Base-by-base conservation (phyloP, 64 coral and sea anemone species). In the Platygyra sinensis region DNA sequence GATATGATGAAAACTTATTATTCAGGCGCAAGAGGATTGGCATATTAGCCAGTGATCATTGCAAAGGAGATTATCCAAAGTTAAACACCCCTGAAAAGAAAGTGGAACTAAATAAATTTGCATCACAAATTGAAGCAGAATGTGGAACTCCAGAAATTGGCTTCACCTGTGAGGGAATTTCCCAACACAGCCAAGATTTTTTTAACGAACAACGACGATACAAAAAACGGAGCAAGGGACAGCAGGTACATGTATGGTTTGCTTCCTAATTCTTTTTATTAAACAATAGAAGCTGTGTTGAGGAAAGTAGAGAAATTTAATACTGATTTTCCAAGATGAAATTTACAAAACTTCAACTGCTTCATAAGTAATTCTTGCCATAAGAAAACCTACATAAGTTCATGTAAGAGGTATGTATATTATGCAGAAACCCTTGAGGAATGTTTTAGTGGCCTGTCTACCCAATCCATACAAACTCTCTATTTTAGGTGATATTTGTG, bases 11-110 rank as follows among this genome's bases (percentile, higher is more conserved):
- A 62, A 77, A 46, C 39, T 22, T 72, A 67, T 36, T 63, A 89
- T 69, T 29, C 60, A 93, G 86, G 69, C 86, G 77, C 69, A 93
- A 82, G 80, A 88, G 73, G 69, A 71, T 93, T 87, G 91, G 91
- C 27, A 42, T 86, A 24, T 72, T 94, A 36, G 92, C 92, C 82
- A 84, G 86, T 79, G 24, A 94, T 42, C 42, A 94, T 27, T 89
- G 92, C 77, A 55, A 63, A 82, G 91, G 86, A 88, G 55, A 72
- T 8, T 94, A 46, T 60, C 86, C 92, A 57, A 94, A 94, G 67
- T 94, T 94, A 83, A 89, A 94, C 75, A 88, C 92, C 46, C 92
- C 92, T 50, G 86, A 88, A 61, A 82, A 36, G 71, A 93, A 93
- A 67, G 69, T 46, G 20, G 16, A 88, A 29, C 52, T 93, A 20